Base-by-base conservation (phyloP, 2,797 vertebrate species). In the Heterohyrax brucei region DNA sequence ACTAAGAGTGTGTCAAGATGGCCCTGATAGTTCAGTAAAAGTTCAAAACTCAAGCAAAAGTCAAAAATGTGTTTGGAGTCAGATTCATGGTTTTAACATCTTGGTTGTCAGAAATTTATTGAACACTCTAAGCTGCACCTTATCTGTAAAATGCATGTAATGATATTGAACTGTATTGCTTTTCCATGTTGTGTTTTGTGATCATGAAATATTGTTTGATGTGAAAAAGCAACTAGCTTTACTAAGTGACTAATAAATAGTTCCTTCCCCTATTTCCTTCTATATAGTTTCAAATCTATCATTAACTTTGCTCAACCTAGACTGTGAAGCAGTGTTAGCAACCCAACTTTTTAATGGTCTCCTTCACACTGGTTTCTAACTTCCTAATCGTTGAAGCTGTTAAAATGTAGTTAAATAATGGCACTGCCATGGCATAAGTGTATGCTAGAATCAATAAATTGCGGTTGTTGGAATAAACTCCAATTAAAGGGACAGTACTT, bases 361-460 rank as follows among this genome's bases (percentile, higher is more conserved):
- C 78, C 86, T 97, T 95, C 96, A 70, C 94, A 93, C 95, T 96
- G 66, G 93, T 97, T 95, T 95, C 81, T 91, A 96, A 95, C 87
- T 94, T 95, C 87, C 89, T 97, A 97, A 97, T 96, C 96, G 97
- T 98, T 26, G 76, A 96, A 93, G 96, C 97, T 97, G 78, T 98
- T 97, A 97, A 97, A 96, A 97, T 97, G 90, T 96, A 97, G 93
- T 97, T 95, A 87, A 96, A 96, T 97, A 97, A 97, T 77, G 97
- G 91, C 92, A 97, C 97, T 96, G 96, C 97, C 97, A 97, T 95
- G 97, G 82, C 92, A 92, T 93, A 96, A 98, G 97, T 97, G 97
- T 96, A 97, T 90, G 92, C 90, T 84, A 89, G 82, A 89, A 97
- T 97, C 97, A 95, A 97, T 98, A 97, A 81, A 94, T 97, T 95